Conservation (phyloP, 2,113 vertebrate genomes). For the Ornithorhynchus anatinus region DNA sequence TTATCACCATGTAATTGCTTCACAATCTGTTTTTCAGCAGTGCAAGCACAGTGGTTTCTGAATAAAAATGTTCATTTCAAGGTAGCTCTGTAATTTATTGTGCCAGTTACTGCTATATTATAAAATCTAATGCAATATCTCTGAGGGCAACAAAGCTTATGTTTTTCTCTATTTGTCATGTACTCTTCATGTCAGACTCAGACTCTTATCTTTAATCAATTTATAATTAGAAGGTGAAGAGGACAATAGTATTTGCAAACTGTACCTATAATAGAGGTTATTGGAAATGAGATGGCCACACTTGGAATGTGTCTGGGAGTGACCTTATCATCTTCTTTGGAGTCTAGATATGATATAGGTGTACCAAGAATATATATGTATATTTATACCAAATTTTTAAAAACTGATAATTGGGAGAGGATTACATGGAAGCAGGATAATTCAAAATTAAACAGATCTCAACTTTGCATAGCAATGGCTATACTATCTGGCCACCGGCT, state of each 20-base stretch:
- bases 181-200: not conserved
- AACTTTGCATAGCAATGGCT: no score
- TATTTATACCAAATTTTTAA: no score
- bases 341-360: no score
- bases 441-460: no score
- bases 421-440: no score
- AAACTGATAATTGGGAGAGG: no score
- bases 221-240: not conserved
- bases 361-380: no score
- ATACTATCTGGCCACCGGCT: no score
- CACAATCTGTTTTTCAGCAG: slow-evolving; percentile 1
- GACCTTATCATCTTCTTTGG: not conserved
- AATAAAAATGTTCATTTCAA: slow-evolving; percentile 51
- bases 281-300: not conserved
- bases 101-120: not conserved
- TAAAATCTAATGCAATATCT: not conserved
- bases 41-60: slow-evolving; percentile 8
- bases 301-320: not conserved
- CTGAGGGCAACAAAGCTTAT: not conserved
- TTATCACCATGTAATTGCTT: slow-evolving; percentile 40
- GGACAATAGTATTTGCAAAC: not conserved
- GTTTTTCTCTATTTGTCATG: not conserved
- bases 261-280: not conserved
- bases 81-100: slow-evolving; percentile 9
- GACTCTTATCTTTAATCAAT: not conserved